phyloP scores from a whole-genome alignment of 2,888 invertebrate genomes.

The Sminthurinus aureus region DNA sequence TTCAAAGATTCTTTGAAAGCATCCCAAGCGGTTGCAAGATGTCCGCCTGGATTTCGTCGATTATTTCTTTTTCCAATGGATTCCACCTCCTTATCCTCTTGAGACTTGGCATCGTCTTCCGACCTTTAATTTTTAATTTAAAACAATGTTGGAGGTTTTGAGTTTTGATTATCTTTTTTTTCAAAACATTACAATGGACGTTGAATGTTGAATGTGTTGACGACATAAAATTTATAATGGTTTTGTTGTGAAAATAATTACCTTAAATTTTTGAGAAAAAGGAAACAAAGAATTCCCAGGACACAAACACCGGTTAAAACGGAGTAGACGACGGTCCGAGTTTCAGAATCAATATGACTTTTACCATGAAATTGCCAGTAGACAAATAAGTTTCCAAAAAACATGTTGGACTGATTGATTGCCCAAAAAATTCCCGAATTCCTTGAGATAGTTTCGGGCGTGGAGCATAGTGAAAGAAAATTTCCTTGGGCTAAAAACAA shows the following conservation, averaged over 20 bases:
- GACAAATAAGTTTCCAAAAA: slow-evolving; percentile 95
- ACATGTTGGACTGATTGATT: slow-evolving; percentile 90
- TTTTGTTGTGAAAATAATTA: slow-evolving; percentile 7
- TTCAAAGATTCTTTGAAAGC: slow-evolving; percentile 78
- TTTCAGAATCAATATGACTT: slow-evolving; percentile 73
- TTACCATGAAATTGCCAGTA: slow-evolving; percentile 88
- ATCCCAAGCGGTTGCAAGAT: slow-evolving; percentile 64
- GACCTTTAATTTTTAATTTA: background rate
- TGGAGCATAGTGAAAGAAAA: slow-evolving; percentile 89
- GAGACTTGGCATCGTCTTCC: slow-evolving; percentile 15
- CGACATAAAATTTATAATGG: background rate
- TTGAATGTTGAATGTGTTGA: background rate
- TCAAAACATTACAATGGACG: background rate
- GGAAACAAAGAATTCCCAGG: slow-evolving; percentile 68
- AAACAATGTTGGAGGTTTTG: background rate
- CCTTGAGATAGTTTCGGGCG: slow-evolving; percentile 83
- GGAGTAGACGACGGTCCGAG: slow-evolving; percentile 80
- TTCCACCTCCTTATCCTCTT: slow-evolving; percentile 40
- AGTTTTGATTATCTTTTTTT: background rate
- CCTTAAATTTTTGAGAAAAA: slow-evolving; percentile 57
- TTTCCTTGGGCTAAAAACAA: slow-evolving; percentile 78
- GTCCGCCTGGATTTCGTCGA: background rate
- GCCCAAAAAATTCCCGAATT: slow-evolving; percentile 99
- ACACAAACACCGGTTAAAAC: slow-evolving; percentile 77
- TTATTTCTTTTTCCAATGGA: slow-evolving; percentile 32